phyloP scores from a whole-genome alignment of 2,113 vertebrate genomes.

The Balaenoptera acutorostrata region DNA sequence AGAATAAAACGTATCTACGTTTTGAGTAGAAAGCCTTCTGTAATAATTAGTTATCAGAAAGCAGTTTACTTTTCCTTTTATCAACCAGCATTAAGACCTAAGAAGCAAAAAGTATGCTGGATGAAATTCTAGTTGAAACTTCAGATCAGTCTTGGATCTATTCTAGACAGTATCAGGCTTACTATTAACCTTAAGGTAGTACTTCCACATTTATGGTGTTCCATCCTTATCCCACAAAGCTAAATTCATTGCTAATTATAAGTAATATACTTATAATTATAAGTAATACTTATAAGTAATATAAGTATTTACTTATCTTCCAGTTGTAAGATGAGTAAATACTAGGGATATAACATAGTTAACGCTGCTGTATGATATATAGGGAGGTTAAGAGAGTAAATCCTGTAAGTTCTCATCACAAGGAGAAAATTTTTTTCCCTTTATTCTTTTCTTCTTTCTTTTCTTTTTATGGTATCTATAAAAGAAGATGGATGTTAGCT shows the following conservation, averaged over 20 bases:
- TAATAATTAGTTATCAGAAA: slow-evolving; percentile 66
- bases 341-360: not conserved
- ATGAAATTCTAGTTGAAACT: not conserved
- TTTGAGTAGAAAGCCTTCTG: slow-evolving; percentile 70
- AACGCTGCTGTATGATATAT: not conserved
- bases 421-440: not conserved
- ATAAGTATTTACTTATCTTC: no score
- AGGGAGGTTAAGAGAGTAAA: not conserved
- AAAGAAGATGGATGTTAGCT: not conserved
- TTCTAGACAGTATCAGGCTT: not conserved
- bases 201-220: not conserved
- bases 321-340: not conserved
- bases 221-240: not conserved
- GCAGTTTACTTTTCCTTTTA: slow-evolving; percentile 48
- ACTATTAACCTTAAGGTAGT: not conserved
- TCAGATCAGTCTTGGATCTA: not conserved
- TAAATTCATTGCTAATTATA: not conserved
- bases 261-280: no score
- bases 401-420: not conserved
- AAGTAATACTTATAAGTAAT: no score
- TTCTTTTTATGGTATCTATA: not conserved
- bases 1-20: slow-evolving; percentile 67
- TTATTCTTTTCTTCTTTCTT: not conserved
- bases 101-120: not conserved
- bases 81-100: not conserved